Base-by-base conservation (phyloP, 2,888 invertebrate species). In the Metopia argyrocephala region DNA sequence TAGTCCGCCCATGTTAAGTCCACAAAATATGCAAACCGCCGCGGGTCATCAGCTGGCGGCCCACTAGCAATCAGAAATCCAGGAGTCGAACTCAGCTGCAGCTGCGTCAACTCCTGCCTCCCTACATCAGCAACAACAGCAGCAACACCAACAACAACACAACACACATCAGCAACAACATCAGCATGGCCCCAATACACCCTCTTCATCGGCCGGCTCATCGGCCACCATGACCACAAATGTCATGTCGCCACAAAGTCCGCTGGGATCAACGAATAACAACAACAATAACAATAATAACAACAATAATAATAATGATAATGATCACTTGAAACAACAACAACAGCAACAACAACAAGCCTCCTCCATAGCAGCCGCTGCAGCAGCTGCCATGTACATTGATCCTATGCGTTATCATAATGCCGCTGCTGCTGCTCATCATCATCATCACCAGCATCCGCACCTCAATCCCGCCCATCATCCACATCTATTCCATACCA, bases 21-120 rank as follows among this genome's bases (percentile, higher is more conserved):
- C 96, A 87, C 95, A 94, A 88, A 93, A 93, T 84, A 93, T 94
- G 92, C 93, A 93, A 89, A 93, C 94, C 87, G 93, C 94, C 86
- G 95, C 95, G 90, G 93, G 93, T 89, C 95, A 95, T 90, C 94
- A 94, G 90, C 91, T 95, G 85, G 92, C 94, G 92, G 95, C 95
- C 86, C 95, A 95, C 94, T 95, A 95, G 94, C 94, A 94, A 93
- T 93, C 93, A 92, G 94, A 94, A 94, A 94, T 94, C 94, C 94
- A 94, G 94, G 94, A 94, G 94, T 93, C 93, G 90, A 90, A 90
- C 89, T 90, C 90, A 89, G 90, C 90, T 89, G 90, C 89, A 89
- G 89, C 89, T 90, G 89, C 87, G 88, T 89, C 89, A 81, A 89
- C 89, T 88, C 89, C 90, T 87, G 89, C 89, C 84, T 89, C 89